These are phyloP conservation scores for Danaus melanippus DNA, from an alignment of 1,140 invertebrate genomes.

Conservation along the genomic window DNA sequence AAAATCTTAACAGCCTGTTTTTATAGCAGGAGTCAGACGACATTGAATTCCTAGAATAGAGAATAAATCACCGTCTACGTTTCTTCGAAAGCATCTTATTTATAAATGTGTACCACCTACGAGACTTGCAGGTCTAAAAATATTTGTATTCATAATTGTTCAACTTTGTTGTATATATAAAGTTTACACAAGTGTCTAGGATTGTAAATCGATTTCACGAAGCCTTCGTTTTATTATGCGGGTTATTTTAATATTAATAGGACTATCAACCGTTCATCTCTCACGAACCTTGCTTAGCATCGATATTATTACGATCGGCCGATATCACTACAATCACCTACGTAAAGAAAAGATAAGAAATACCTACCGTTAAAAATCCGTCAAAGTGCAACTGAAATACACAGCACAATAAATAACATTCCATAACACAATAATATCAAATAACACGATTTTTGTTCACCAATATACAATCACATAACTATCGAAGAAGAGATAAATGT, in stretches of 20 bases:
- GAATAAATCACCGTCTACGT: slow-evolving; percentile 10
- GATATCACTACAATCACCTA: too few relatives aligned
- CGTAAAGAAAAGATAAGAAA: slow-evolving; percentile 39
- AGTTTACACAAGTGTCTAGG: slow-evolving; percentile 20
- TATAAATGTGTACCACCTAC: too few relatives aligned
- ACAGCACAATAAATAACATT: slow-evolving; percentile 44
- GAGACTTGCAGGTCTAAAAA: too few relatives aligned
- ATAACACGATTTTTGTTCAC: slow-evolving; percentile 35
- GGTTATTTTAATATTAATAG: slow-evolving; percentile 7
- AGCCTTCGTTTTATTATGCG: slow-evolving; percentile 19
- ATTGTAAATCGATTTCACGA: slow-evolving; percentile 16
- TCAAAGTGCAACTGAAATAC: slow-evolving; percentile 9
- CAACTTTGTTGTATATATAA: slow-evolving; percentile 1
- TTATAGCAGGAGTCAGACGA: too few relatives aligned
- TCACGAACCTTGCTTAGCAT: slow-evolving; percentile 4
- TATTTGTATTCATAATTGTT: background rate
- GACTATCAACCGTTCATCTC: too few relatives aligned
- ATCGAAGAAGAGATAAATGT: slow-evolving; percentile 26
- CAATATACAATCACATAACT: slow-evolving; percentile 33
- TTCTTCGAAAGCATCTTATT: too few relatives aligned
- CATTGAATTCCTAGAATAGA: slow-evolving; percentile 11
- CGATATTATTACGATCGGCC: too few relatives aligned
- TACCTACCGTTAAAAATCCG: slow-evolving; percentile 51
- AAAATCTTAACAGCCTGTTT: too few relatives aligned
- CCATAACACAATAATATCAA: slow-evolving; percentile 44